Conservation (phyloP, 2,113 vertebrate genomes). For the Tiliqua scincoides region DNA sequence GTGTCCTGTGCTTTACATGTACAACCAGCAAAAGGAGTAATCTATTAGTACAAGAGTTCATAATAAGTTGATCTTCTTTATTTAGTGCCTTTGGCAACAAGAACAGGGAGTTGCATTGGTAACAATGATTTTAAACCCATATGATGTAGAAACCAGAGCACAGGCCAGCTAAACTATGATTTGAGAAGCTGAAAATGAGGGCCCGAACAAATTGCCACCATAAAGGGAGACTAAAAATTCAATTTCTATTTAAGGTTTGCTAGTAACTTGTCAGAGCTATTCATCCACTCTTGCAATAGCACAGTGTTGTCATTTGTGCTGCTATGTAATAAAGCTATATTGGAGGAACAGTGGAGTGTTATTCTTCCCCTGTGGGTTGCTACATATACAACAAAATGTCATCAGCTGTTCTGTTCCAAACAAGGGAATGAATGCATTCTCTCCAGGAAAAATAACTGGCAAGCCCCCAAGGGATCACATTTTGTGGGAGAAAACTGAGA, state of each 20-base stretch:
- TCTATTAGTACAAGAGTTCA: constrained; percentile 29
- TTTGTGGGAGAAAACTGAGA: background rate
- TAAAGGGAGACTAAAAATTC: constrained; percentile 51
- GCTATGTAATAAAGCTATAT: constrained; percentile 14
- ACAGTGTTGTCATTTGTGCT: constrained; percentile 39
- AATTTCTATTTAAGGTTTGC: constrained; percentile 41
- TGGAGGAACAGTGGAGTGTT: background rate
- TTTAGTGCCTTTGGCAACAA: constrained; percentile 47
- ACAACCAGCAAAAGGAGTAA: constrained; percentile 36
- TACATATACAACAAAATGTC: constrained; percentile 4
- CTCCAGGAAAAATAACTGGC: background rate
- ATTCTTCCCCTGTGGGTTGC: background rate
- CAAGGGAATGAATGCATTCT: background rate
- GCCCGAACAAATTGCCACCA: constrained; percentile 48
- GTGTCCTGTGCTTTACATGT: constrained; percentile 16
- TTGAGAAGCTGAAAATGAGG: constrained; percentile 53
- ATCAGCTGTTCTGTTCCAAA: constrained; percentile 20
- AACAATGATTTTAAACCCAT: constrained; percentile 64
- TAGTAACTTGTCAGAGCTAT: constrained; percentile 54
- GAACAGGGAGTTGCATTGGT: constrained; percentile 34
- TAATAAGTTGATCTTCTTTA: constrained; percentile 46
- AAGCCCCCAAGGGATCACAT: background rate
- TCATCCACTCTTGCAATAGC: background rate
- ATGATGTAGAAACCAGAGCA: constrained; percentile 46
- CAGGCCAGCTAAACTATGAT: constrained; percentile 39